Evolutionary conservation across 2,888 invertebrate genomes (phyloP).

Genomic region (Pseudeuparius sepicola): DNA sequence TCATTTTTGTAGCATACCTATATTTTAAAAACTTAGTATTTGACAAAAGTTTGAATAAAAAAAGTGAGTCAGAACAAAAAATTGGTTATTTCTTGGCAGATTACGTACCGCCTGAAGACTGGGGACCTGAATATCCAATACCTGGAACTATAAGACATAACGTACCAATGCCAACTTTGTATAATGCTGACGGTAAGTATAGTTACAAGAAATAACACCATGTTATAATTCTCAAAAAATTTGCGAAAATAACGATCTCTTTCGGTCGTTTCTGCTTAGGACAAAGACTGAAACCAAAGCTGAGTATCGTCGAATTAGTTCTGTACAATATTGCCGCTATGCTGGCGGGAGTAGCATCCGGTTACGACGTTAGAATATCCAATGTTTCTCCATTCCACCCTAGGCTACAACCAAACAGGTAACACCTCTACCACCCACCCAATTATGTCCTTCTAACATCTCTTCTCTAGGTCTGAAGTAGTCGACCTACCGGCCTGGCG

Average conservation of each 20-base stretch:
- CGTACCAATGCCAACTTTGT: conserved; percentile 72
- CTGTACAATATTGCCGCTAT: conserved; percentile 88
- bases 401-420: conserved; percentile 62
- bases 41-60: no score
- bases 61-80: no score
- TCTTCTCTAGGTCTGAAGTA: conserved; percentile 30
- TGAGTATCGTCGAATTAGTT: conserved; percentile 64
- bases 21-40: no score
- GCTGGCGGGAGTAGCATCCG: conserved; percentile 82
- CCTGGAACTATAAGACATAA: conserved; percentile 44
- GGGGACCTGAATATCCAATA: conserved; percentile 54
- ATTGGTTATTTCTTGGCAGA: conserved; percentile 37
- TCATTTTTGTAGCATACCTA: no score
- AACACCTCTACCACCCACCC: no score
- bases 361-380: conserved; percentile 84
- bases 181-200: conserved; percentile 58
- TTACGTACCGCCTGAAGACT: conserved; percentile 46
- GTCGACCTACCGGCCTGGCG: conserved; percentile 36
- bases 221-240: conserved; percentile 1
- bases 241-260: conserved; percentile 9
- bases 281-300: conserved; percentile 54
- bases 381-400: conserved; percentile 79
- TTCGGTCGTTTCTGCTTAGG: conserved; percentile 26
- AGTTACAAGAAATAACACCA: neutral
- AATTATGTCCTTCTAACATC: no score